These are phyloP conservation scores for Lymantria dispar DNA, from an alignment of 2,888 invertebrate genomes.

Conservation along the genomic window DNA sequence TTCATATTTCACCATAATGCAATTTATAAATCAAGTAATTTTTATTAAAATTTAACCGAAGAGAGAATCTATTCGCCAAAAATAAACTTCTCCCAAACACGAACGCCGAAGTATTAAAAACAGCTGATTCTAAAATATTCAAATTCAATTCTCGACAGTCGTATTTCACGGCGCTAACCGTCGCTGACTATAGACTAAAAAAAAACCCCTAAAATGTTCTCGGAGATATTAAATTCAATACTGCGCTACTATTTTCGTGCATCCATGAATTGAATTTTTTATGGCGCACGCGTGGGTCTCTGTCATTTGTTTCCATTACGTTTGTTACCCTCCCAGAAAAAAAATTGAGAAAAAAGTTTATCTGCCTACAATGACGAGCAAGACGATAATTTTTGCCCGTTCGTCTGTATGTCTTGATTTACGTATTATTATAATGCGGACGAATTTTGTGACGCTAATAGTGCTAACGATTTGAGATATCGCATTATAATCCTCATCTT, in stretches of 20 bases:
- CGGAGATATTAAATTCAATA: slow-evolving; percentile 57
- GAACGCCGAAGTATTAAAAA: slow-evolving; percentile 24
- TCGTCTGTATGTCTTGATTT: slow-evolving; percentile 34
- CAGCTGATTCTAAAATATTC: slow-evolving; percentile 44
- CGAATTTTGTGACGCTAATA: slow-evolving; percentile 38
- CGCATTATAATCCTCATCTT: slow-evolving; percentile 42
- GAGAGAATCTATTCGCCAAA: not conserved
- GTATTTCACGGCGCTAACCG: slow-evolving; percentile 43
- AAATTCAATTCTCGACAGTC: slow-evolving; percentile 48
- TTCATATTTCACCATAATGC: no score
- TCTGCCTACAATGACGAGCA: slow-evolving; percentile 23
- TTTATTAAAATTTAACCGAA: not conserved
- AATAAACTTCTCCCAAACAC: slow-evolving; percentile 8
- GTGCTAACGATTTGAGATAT: slow-evolving; percentile 42
- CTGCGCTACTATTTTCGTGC: slow-evolving; percentile 60
- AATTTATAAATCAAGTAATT: not conserved
- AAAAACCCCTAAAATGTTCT: slow-evolving; percentile 45
- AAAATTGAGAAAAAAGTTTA: slow-evolving; percentile 41
- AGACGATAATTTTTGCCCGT: slow-evolving; percentile 34
- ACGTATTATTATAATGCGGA: slow-evolving; percentile 45
- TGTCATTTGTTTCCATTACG: slow-evolving; percentile 79
- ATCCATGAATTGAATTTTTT: slow-evolving; percentile 73
- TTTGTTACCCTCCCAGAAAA: slow-evolving; percentile 47
- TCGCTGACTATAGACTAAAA: slow-evolving; percentile 26
- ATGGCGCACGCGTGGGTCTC: slow-evolving; percentile 60